Evolutionary conservation across 2,888 invertebrate species (phyloP).

Genomic region (Ferdinandea cuprea): DNA sequence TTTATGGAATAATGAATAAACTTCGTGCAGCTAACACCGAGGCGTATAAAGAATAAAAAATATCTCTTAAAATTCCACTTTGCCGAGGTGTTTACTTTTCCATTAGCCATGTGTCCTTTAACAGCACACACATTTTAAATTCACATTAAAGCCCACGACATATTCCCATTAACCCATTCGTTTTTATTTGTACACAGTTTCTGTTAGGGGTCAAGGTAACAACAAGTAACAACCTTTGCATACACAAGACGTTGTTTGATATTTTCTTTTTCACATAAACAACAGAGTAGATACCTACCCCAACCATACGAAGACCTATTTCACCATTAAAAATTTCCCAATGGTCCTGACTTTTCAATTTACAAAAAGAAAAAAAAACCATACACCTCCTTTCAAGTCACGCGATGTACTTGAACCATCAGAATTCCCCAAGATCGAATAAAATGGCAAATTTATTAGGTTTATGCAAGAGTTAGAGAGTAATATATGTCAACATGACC

Average conservation of each 20-base stretch:
- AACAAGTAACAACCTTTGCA: constrained; percentile 4
- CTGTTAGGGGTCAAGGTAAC: constrained; percentile 28
- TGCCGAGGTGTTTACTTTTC: no score
- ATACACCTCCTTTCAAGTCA: constrained; percentile 34
- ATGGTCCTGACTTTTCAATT: constrained; percentile 2
- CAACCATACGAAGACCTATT: constrained; percentile 6
- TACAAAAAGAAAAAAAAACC: no score
- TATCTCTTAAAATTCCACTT: no score
- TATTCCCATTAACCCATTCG: constrained; percentile 9
- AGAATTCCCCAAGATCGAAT: constrained; percentile 18
- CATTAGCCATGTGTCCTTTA: no score
- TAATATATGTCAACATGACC: constrained; percentile 24
- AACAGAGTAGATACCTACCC: no score
- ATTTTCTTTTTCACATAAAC: no score
- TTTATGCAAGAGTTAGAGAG: constrained; percentile 12
- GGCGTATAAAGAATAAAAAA: no score
- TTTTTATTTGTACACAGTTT: background rate
- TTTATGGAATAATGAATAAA: no score
- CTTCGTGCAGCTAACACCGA: no score
- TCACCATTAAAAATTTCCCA: constrained; percentile 29
- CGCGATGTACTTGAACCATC: constrained; percentile 48
- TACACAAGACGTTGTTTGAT: no score
- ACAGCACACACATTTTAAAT: no score
- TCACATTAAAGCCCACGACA: no score
- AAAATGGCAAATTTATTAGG: constrained; percentile 36